A percentile compares a stretch with the other conserved stretches of the same genome.
phyloP scores from a whole-genome alignment of 2,797 vertebrate genomes.

The Schizopygopsis pylzovi region DNA sequence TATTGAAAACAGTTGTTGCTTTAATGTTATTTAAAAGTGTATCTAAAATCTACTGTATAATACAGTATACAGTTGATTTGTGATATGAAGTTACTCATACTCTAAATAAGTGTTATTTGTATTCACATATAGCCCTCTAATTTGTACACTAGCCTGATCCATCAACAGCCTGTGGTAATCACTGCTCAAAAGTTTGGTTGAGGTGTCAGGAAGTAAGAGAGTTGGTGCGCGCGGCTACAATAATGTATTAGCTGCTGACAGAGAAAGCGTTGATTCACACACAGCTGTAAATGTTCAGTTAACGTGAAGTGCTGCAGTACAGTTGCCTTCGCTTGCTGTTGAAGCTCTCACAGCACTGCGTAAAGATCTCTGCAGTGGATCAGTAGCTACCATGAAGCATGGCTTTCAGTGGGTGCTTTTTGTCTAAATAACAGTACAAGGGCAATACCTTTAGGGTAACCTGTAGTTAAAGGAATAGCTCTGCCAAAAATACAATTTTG shows the following conservation, averaged over 20 bases:
- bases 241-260: slow-evolving; percentile 58
- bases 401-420: not conserved
- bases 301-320: slow-evolving; percentile 31
- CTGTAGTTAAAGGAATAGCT: not conserved
- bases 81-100: not conserved
- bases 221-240: slow-evolving; percentile 41
- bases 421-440: not conserved
- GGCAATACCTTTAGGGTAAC: not conserved
- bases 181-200: slow-evolving; percentile 52
- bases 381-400: not conserved
- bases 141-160: slow-evolving; percentile 27
- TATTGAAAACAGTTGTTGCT: not conserved
- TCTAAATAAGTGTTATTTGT: not conserved
- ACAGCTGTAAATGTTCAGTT: slow-evolving; percentile 52
- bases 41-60: not conserved
- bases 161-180: slow-evolving; percentile 52
- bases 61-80: not conserved
- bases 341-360: slow-evolving; percentile 29
- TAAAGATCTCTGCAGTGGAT: slow-evolving; percentile 8
- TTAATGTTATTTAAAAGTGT: not conserved
- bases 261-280: slow-evolving; percentile 57
- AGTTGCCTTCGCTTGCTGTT: slow-evolving; percentile 29
- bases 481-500: not conserved
- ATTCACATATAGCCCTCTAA: slow-evolving; percentile 46
- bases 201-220: slow-evolving; percentile 46